Evolutionary conservation across 1,140 invertebrate species (phyloP), one percentile per base, ranked within the genome.

Genomic region (Drosophila asahinai): DNA sequence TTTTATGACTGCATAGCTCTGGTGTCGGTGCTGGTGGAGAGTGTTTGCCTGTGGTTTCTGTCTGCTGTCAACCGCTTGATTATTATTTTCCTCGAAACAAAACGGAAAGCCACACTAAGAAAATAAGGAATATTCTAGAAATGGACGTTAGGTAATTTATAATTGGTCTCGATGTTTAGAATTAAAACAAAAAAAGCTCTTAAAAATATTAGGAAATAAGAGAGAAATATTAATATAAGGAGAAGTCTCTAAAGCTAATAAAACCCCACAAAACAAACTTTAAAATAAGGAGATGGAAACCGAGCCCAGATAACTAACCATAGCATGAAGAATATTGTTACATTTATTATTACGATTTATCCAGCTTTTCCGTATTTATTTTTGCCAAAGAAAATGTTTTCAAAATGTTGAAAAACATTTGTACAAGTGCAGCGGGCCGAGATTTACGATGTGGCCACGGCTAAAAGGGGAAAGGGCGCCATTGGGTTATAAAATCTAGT

Each of bases 381-480:
- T 33, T 12, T 4, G 5, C 5, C 11, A 17, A 6, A 0, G n/a
- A 1, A 1, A 51, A 30, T 3, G 5, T 3, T 33, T 8, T 12
- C 2, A 7, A 12, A 9, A 5, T 17, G 5, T 2, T 12, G 2
- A 17, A 17, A 30, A 12, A 3, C n/a, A 19, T 54, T 54, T 54
- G 14, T 33, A 19, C 1, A 33, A 54, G 52, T 55, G 52, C 52
- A 38, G 15, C 12, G 15, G 19, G 17, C 48, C 6, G 42, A 48
- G 19, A 68, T 78, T 82, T 73, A 82, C 64, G 62, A 73, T 74
- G 67, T 63, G 67, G 72, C 72, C 72, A 58, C 73, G 43, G 42
- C 65, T 40, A 73, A 63, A 87, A 83, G 76, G 80, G 77, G 73
- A 83, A 80, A 89, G 83, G 83, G 83, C 83, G 75, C 79, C 78